phyloP scores from a whole-genome alignment of 2,113 vertebrate species.

The Pseudorectes ferrugineus region DNA sequence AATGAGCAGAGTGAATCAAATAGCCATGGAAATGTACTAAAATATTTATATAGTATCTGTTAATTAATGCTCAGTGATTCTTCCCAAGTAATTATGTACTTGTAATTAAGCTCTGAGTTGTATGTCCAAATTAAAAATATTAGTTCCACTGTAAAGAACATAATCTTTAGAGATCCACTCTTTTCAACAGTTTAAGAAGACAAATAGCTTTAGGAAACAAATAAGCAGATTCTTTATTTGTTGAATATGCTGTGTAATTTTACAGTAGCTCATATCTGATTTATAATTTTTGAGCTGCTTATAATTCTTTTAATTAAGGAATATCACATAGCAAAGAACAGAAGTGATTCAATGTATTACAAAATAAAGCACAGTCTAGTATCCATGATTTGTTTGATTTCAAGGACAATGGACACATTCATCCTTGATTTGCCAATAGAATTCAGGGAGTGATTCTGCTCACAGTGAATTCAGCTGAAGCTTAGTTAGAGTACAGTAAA shows the following conservation, averaged over 20 bases:
- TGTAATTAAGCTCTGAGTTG: not conserved
- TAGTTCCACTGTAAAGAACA: not conserved
- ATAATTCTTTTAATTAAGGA: not conserved
- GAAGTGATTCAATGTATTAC: not conserved
- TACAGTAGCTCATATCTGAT: not conserved
- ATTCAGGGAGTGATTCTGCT: not conserved
- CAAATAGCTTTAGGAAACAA: not conserved
- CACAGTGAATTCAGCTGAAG: not conserved
- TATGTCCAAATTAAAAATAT: not conserved
- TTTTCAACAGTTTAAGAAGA: not conserved
- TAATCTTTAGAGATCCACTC: not conserved
- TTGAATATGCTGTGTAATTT: not conserved
- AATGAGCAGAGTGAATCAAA: not conserved
- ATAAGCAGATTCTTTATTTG: not conserved
- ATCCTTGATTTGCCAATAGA: not conserved
- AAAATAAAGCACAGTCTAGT: not conserved
- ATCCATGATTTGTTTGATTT: not conserved
- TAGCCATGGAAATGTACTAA: not conserved
- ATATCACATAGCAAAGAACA: not conserved
- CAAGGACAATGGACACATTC: not conserved
- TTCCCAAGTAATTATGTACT: not conserved
- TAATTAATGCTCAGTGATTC: not conserved
- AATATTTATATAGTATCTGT: not conserved
- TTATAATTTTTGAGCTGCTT: not conserved
- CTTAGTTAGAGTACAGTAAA: not conserved